A percentile compares a stretch with the other conserved stretches of the same genome.
Evolutionary conservation across 2,113 vertebrate species (phyloP).

Genomic region (Thalassoma bifasciatum): DNA sequence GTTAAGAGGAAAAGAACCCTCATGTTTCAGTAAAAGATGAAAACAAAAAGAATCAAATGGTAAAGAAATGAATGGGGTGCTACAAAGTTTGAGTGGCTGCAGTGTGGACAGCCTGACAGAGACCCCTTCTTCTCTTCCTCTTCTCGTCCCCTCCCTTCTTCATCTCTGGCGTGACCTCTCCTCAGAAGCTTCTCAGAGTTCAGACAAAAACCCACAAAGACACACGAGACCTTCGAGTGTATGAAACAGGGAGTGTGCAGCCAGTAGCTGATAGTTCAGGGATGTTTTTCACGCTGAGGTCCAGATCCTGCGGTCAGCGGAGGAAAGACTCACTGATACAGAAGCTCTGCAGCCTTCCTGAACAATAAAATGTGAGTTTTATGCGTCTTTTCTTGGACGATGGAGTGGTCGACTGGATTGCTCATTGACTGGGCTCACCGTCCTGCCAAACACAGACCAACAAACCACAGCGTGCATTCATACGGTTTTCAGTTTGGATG

Average conservation of each 20-base stretch:
- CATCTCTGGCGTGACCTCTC: constrained; percentile 40
- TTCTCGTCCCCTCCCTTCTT: constrained; percentile 18
- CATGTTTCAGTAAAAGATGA: constrained; percentile 49
- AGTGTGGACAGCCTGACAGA: constrained; percentile 74
- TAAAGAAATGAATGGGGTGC: constrained; percentile 55
- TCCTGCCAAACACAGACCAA: constrained; percentile 17
- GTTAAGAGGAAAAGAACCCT: too few relatives aligned
- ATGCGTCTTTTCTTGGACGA: not conserved
- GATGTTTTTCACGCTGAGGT: constrained; percentile 29
- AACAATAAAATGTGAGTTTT: not conserved
- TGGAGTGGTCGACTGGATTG: not conserved
- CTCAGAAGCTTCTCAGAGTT: constrained; percentile 2
- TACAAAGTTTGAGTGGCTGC: constrained; percentile 61
- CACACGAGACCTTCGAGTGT: constrained; percentile 34
- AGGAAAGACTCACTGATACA: not conserved
- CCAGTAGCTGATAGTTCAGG: constrained; percentile 15
- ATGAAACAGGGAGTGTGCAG: constrained; percentile 42
- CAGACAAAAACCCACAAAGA: constrained; percentile 38
- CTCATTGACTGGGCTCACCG: not conserved
- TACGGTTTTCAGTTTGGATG: not conserved
- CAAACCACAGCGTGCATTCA: not conserved
- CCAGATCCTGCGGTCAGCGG: constrained; percentile 35
- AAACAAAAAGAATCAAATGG: constrained; percentile 34
- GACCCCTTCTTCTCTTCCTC: constrained; percentile 59
- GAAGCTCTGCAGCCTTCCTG: not conserved